A percentile compares a stretch with the other conserved stretches of the same genome.
These are phyloP conservation scores for Myopa testacea DNA, from an alignment of 2,888 invertebrate genomes.

Conservation along the genomic window DNA sequence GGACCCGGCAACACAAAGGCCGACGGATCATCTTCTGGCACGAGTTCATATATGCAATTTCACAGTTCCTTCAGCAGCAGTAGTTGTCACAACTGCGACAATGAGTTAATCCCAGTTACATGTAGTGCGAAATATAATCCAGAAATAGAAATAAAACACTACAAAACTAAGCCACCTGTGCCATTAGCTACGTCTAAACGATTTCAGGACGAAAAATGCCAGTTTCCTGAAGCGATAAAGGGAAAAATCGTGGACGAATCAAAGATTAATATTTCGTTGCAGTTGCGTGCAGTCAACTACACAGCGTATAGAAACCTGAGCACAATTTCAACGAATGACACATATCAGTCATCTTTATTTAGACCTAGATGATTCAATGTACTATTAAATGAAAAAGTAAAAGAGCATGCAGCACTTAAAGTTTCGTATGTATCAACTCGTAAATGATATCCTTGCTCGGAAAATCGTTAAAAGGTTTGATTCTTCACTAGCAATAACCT, in stretches of 20 bases:
- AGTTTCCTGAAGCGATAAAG: constrained; percentile 2
- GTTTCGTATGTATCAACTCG: neutral
- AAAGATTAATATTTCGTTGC: neutral
- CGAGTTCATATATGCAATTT: constrained; percentile 52
- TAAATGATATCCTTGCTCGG: no score
- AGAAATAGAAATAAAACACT: neutral
- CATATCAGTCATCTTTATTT: constrained; percentile 6
- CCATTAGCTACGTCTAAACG: neutral
- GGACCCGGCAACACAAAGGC: constrained; percentile 25
- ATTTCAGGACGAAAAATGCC: constrained; percentile 35
- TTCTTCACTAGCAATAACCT: no score
- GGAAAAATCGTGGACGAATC: neutral
- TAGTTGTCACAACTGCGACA: constrained; percentile 58
- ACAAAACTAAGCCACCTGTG: neutral
- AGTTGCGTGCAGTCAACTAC: neutral
- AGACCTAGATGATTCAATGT: constrained; percentile 17
- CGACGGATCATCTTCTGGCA: constrained; percentile 30
- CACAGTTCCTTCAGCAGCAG: constrained; percentile 55
- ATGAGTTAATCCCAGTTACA: constrained; percentile 36
- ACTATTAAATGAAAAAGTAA: neutral
- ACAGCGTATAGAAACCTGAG: neutral
- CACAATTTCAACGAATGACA: neutral
- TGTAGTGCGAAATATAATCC: neutral
- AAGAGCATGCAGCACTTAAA: neutral
- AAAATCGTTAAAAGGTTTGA: no score